Percentiles rank a stretch among this genome's conserved stretches.
These are phyloP conservation scores for Polydrusus cervinus DNA, from an alignment of 2,888 invertebrate species.

Conservation along the genomic window DNA sequence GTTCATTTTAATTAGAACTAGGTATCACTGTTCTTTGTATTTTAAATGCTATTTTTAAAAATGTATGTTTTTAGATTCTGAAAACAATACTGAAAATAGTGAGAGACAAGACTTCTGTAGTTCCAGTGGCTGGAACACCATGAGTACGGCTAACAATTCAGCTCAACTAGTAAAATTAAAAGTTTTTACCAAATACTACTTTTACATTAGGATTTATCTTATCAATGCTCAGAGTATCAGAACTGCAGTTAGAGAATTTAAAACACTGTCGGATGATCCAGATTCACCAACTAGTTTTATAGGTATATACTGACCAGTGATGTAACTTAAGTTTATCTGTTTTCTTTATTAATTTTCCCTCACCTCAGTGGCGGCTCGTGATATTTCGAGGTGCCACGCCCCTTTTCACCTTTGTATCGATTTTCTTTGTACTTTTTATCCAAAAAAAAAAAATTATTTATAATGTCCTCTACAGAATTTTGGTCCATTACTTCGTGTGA, in stretches of 20 bases:
- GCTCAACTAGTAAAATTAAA: slow-evolving; percentile 72
- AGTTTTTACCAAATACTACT: slow-evolving; percentile 82
- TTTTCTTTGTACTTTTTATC: too few relatives aligned
- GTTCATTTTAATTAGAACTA: too few relatives aligned
- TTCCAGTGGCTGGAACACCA: slow-evolving; percentile 63
- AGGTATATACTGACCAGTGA: slow-evolving; percentile 16
- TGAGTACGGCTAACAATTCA: slow-evolving; percentile 60
- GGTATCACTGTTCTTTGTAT: too few relatives aligned
- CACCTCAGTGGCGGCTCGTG: too few relatives aligned
- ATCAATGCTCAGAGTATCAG: slow-evolving; percentile 39
- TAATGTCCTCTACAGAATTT: too few relatives aligned
- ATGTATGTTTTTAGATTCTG: background rate
- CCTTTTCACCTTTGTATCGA: too few relatives aligned
- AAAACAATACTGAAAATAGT: background rate
- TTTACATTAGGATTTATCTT: slow-evolving; percentile 76
- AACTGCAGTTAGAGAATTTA: slow-evolving; percentile 75
- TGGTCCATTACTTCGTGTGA: too few relatives aligned
- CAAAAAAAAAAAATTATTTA: too few relatives aligned
- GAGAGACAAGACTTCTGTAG: slow-evolving; percentile 62
- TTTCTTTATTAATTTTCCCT: too few relatives aligned
- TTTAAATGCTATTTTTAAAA: too few relatives aligned
- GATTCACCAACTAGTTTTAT: slow-evolving; percentile 65
- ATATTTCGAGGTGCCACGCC: too few relatives aligned
- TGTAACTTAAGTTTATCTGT: background rate
- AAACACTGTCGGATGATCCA: slow-evolving; percentile 77